A percentile compares a stretch with the other conserved stretches of the same genome.
Conservation (phyloP, 1,140 invertebrate species). For the Megalonaias nervosa region DNA sequence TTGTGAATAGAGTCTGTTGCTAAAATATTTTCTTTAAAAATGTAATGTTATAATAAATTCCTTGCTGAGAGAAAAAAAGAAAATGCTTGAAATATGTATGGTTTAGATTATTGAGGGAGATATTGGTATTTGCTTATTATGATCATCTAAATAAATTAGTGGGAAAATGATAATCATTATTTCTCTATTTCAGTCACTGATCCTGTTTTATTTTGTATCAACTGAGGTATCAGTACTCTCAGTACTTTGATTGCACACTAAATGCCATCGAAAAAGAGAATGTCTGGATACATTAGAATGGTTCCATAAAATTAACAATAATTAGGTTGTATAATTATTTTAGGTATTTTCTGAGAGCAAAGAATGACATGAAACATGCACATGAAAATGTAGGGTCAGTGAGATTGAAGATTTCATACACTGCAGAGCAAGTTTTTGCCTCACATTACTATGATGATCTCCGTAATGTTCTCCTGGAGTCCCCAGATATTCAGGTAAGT, state of each 20-base stretch:
- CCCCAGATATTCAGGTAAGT: constrained; percentile 79
- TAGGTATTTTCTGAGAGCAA: constrained; percentile 89
- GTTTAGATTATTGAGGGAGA: too few species aligned
- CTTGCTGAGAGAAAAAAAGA: too few species aligned
- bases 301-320: not conserved
- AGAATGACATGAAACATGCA: constrained; percentile 53
- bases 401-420: constrained; percentile 88
- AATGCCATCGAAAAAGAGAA: not conserved
- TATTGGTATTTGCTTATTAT: too few species aligned
- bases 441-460: constrained; percentile 85
- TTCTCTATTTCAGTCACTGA: too few species aligned
- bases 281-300: not conserved
- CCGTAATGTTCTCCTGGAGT: constrained; percentile 82
- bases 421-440: constrained; percentile 89
- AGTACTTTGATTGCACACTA: not conserved
- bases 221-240: not conserved
- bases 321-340: constrained; percentile 1
- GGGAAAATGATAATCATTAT: too few species aligned
- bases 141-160: too few species aligned
- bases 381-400: constrained; percentile 83
- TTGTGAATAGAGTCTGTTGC: too few species aligned
- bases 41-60: too few species aligned
- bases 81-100: too few species aligned
- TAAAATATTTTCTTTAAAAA: too few species aligned
- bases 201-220: not conserved